Conservation (phyloP, 2,888 invertebrate species). For the Teleiodes luculella region DNA sequence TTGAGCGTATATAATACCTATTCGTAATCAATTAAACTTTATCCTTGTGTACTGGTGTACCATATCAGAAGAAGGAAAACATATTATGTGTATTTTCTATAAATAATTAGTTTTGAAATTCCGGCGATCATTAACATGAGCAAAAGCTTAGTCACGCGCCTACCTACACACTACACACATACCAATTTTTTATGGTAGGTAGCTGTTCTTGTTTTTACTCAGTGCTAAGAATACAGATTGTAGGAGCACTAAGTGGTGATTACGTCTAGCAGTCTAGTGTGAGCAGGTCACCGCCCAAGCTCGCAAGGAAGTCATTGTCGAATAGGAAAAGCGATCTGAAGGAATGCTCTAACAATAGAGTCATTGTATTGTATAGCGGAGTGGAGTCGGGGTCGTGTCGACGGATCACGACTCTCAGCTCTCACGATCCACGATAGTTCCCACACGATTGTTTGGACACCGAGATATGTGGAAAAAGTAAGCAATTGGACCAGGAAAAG, state of each 20-base stretch:
- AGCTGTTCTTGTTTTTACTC: too few relatives aligned
- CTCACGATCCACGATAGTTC: slow-evolving; percentile 51
- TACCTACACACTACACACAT: too few relatives aligned
- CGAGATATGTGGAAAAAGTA: slow-evolving; percentile 43
- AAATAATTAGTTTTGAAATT: too few relatives aligned
- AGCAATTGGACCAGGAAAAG: slow-evolving; percentile 7
- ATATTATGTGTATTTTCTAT: too few relatives aligned
- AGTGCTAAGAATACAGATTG: too few relatives aligned
- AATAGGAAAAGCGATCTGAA: slow-evolving; percentile 42
- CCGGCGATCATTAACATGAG: too few relatives aligned
- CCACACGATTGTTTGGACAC: slow-evolving; percentile 54
- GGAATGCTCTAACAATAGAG: slow-evolving; percentile 59
- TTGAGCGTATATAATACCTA: too few relatives aligned
- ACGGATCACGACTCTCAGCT: slow-evolving; percentile 64
- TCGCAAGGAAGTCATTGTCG: slow-evolving; percentile 44
- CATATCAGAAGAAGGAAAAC: too few relatives aligned
- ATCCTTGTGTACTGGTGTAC: too few relatives aligned
- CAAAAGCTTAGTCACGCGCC: too few relatives aligned
- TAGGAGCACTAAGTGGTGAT: slow-evolving; percentile 25
- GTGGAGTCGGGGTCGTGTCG: slow-evolving; percentile 53
- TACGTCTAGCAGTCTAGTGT: slow-evolving; percentile 29
- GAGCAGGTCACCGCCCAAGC: slow-evolving; percentile 1
- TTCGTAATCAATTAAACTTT: too few relatives aligned
- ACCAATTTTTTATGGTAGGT: too few relatives aligned
- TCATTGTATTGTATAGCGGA: slow-evolving; percentile 62